These are phyloP conservation scores for Biston betularia DNA, from an alignment of 2,888 invertebrate genomes.

Conservation along the genomic window DNA sequence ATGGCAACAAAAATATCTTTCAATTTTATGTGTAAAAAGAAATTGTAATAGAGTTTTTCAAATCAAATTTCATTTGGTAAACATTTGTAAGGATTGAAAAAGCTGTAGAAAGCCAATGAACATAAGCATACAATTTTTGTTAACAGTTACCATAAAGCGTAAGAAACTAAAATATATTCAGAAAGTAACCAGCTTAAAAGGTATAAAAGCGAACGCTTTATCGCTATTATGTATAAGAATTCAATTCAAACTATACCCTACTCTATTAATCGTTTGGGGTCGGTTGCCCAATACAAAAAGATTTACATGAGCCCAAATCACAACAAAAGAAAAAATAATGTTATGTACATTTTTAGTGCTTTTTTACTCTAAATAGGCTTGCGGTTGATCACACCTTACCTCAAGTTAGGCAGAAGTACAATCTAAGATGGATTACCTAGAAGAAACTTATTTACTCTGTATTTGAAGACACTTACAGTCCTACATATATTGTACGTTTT, in stretches of 20 bases:
- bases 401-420: no score
- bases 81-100: not conserved
- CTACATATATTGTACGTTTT: no score
- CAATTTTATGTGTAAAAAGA: not conserved
- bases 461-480: no score
- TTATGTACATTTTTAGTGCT: no score
- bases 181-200: not conserved
- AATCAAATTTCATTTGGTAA: not conserved
- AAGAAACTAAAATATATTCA: not conserved
- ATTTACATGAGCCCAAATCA: slow-evolving; percentile 5
- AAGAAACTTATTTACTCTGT: no score
- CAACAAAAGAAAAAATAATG: not conserved
- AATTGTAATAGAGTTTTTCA: not conserved
- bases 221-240: not conserved
- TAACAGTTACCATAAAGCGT: not conserved
- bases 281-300: slow-evolving; percentile 2
- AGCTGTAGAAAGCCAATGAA: not conserved
- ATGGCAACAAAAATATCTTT: not conserved
- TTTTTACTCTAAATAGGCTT: no score
- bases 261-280: slow-evolving; percentile 3
- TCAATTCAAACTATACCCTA: not conserved
- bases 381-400: no score
- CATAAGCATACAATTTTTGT: not conserved
- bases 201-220: not conserved
- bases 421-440: no score